A percentile compares a stretch with the other conserved stretches of the same genome.
phyloP scores from a whole-genome alignment of 64 coral and sea anemone species.

The Stichodactyla mertensii region DNA sequence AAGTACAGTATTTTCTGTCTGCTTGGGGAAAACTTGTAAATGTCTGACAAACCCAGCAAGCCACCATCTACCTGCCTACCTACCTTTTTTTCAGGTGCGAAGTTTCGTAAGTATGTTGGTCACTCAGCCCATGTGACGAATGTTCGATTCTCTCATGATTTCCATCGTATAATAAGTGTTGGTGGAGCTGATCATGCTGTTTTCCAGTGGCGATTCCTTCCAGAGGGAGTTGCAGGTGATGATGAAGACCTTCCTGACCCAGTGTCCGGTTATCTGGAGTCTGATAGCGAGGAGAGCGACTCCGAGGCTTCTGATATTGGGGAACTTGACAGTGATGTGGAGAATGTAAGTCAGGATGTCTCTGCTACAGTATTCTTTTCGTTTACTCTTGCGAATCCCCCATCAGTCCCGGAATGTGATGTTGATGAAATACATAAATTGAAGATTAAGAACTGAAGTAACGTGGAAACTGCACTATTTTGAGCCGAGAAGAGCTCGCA shows the following conservation, averaged over 20 bases:
- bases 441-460: too few relatives aligned
- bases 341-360: constrained; percentile 66
- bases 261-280: constrained; percentile 76
- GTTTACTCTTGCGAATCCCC: neutral
- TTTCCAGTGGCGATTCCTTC: constrained; percentile 95
- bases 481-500: too few relatives aligned
- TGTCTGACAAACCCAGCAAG: too few relatives aligned
- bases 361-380: neutral
- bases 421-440: too few relatives aligned
- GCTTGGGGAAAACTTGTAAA: too few relatives aligned
- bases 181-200: constrained; percentile 98
- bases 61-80: neutral
- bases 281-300: constrained; percentile 88
- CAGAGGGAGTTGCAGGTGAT: constrained; percentile 67
- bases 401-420: too few relatives aligned
- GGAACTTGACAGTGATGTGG: constrained; percentile 93
- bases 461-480: too few relatives aligned
- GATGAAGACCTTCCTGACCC: constrained; percentile 58
- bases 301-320: constrained; percentile 92
- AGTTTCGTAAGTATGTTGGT: constrained; percentile 88
- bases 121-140: constrained; percentile 99
- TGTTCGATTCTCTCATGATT: constrained; percentile 89
- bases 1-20: too few relatives aligned
- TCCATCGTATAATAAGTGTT: constrained; percentile 75
- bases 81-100: constrained; percentile 63